Conservation (phyloP, 2,888 invertebrate species). For the Ormyrus pomaceus region DNA sequence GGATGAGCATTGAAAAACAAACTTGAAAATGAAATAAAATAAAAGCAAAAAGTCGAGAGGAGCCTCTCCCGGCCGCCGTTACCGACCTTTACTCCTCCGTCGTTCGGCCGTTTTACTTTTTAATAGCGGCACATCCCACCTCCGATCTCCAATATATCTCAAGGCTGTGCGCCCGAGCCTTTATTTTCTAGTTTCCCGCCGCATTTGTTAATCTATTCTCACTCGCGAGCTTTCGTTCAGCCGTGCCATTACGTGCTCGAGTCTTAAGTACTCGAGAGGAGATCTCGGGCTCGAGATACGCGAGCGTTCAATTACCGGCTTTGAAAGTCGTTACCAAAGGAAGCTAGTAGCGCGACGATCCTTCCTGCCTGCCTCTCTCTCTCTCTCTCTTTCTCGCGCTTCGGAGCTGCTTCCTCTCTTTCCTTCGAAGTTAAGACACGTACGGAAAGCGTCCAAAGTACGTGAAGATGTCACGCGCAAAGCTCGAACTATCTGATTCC, state of each 20-base stretch:
- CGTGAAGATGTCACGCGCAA: slow-evolving; percentile 11
- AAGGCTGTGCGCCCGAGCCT: too few relatives aligned
- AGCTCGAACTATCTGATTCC: background rate
- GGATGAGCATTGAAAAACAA: too few relatives aligned
- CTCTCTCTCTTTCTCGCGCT: too few relatives aligned
- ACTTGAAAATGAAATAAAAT: too few relatives aligned
- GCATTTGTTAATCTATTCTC: slow-evolving; percentile 1
- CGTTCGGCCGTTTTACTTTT: too few relatives aligned
- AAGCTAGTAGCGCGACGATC: slow-evolving; percentile 20
- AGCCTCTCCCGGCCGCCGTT: too few relatives aligned
- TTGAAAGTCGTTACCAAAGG: slow-evolving; percentile 59
- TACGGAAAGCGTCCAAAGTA: slow-evolving; percentile 5
- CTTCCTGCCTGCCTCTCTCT: background rate
- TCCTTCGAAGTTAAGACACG: slow-evolving; percentile 25
- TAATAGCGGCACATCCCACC: too few relatives aligned
- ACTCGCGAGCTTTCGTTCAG: background rate
- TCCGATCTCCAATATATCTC: too few relatives aligned
- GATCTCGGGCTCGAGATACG: slow-evolving; percentile 43
- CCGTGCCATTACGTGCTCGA: slow-evolving; percentile 12
- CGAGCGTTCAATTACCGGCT: slow-evolving; percentile 58
- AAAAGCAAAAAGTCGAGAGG: too few relatives aligned
- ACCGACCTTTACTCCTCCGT: too few relatives aligned
- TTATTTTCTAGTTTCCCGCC: background rate
- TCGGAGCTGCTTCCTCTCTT: too few relatives aligned
- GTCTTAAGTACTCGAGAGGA: slow-evolving; percentile 22